Evolutionary conservation across 2,797 vertebrate genomes (phyloP), one percentile per base, ranked within the genome.

Genomic region (Phalanger gymnotis): DNA sequence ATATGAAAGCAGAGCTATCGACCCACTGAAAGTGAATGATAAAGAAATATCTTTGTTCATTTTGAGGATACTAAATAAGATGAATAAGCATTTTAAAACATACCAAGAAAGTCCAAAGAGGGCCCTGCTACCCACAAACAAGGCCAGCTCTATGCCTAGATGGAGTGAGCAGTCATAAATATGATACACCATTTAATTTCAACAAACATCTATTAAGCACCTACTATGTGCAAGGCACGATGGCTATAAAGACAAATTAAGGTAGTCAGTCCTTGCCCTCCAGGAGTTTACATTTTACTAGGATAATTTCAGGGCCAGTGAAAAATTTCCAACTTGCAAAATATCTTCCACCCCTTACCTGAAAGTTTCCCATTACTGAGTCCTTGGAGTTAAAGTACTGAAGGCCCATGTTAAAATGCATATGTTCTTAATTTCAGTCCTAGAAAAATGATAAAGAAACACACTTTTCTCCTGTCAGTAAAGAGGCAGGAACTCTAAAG

Each of bases 161-260:
- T 81, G 73, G 73, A 47, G 40, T 47, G 40, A 81, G 73, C 22
- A 51, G 40, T 3, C 40, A 87, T 22, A 51, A 47, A 87, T 87
- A 87, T 87, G 25, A 4, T 47, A 51, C 22, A 27, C 73, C 73
- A 87, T 87, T 87, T 87, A 87, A 81, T 51, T 87, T 87, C 73
- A 87, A 87, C 73, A 81, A 81, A 81, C 73, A 87, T 87, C 51
- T 87, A 87, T 87, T 87, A 87, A 87, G 73, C 73, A 87, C 73
- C 73, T 87, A 87, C 73, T 87, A 87, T 87, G n/a, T 87, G 73
- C 73, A 87, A 87, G 73, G 73, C 10, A 87, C 40, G 2, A 27
- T 87, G 73, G 22, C 22, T 47, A 51, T 51, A 87, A 51, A 87
- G 40, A 87, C 73, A 87, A 47, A 87, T 27, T 27, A 87, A 87